These are phyloP conservation scores for Diadophis punctatus DNA, from an alignment of 2,113 vertebrate species.

Conservation along the genomic window DNA sequence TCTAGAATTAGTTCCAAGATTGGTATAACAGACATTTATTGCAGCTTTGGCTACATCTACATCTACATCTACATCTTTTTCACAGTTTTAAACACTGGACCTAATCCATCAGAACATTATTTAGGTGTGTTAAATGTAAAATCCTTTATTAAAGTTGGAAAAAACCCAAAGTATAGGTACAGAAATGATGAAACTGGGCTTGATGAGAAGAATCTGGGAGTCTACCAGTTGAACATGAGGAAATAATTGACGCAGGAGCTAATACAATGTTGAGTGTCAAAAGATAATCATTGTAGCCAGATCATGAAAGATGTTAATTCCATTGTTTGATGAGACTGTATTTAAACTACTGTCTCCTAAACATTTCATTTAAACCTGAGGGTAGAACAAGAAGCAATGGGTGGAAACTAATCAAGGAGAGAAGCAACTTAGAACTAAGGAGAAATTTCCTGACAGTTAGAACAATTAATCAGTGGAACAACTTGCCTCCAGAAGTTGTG, in stretches of 20 bases:
- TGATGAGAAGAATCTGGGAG: background rate
- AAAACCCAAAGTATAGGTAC: background rate
- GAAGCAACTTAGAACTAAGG: no score
- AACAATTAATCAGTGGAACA: no score
- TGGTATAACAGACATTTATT: background rate
- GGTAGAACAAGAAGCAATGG: no score
- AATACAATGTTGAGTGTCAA: background rate
- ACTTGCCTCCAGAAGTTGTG: no score
- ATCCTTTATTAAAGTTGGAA: background rate
- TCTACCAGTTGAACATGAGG: background rate
- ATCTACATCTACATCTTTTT: background rate
- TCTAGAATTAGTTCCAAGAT: background rate
- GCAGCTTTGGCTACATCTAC: background rate
- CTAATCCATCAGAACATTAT: background rate
- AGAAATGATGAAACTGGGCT: background rate
- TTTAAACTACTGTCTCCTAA: no score
- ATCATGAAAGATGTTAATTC: no score
- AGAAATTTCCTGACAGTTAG: no score
- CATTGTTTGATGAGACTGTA: no score
- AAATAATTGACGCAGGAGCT: background rate
- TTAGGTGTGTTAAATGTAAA: background rate
- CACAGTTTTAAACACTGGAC: background rate
- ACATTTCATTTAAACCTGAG: no score
- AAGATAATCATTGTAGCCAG: no score
- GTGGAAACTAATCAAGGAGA: no score